Percentiles rank a stretch among this genome's conserved stretches.
These are phyloP conservation scores for Pantala flavescens DNA, from an alignment of 1,140 invertebrate species.

Conservation along the genomic window DNA sequence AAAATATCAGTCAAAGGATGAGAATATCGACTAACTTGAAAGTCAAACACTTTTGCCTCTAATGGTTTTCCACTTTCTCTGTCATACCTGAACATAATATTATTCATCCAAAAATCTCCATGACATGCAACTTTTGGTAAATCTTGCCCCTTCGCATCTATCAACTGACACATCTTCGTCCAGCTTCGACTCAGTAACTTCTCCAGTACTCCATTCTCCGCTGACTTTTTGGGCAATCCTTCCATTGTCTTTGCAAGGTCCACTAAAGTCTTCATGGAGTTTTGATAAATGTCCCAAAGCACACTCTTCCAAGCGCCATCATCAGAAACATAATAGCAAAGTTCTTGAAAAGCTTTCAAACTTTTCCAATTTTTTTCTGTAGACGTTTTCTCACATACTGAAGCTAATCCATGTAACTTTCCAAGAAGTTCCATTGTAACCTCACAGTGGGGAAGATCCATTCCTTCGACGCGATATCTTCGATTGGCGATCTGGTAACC, in stretches of 20 bases:
- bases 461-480: not conserved
- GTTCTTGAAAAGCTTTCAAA: not conserved
- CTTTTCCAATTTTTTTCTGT: not conserved
- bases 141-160: not conserved
- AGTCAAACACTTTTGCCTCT: slow-evolving; percentile 19
- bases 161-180: not conserved
- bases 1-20: slow-evolving; percentile 22
- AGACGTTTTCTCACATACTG: not conserved
- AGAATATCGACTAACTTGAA: slow-evolving; percentile 17
- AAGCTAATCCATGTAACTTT: not conserved
- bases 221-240: not conserved
- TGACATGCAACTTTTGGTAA: slow-evolving; percentile 20
- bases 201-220: not conserved
- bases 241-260: not conserved
- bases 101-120: slow-evolving; percentile 26
- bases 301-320: not conserved
- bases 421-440: not conserved
- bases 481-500: not conserved
- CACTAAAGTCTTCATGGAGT: not conserved
- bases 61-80: not conserved
- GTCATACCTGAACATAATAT: slow-evolving; percentile 24
- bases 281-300: not conserved
- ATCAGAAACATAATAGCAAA: not conserved
- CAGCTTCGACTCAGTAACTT: not conserved
- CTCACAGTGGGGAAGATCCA: not conserved